Percentiles rank a stretch among this genome's conserved stretches.
These are phyloP conservation scores for Nannospalax galili DNA, from an alignment of 2,113 vertebrate genomes.

Conservation along the genomic window DNA sequence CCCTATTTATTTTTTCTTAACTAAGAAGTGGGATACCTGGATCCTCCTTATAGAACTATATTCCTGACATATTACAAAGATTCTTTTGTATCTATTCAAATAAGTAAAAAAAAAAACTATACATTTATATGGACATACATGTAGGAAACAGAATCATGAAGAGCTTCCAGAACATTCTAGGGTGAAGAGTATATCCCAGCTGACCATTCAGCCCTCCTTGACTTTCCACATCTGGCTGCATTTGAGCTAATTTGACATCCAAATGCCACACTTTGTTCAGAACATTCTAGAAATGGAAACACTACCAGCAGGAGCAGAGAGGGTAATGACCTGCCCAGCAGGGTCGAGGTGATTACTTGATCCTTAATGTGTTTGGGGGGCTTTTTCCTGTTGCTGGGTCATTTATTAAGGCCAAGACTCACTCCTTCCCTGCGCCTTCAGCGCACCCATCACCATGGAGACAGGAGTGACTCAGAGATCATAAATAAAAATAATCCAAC, in stretches of 20 bases:
- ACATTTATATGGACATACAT: neutral
- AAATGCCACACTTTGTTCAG: conserved; percentile 63
- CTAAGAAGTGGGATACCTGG: fast-evolving
- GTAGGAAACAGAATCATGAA: neutral
- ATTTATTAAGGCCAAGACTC: conserved; percentile 81
- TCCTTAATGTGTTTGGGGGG: conserved; percentile 67
- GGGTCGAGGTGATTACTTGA: conserved; percentile 75
- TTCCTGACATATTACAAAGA: neutral
- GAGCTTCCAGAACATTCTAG: fast-evolving
- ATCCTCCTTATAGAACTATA: fast-evolving
- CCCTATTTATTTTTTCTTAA: neutral
- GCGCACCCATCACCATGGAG: conserved; percentile 86
- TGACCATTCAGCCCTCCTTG: neutral
- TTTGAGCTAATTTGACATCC: neutral
- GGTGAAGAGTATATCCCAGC: neutral
- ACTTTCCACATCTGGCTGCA: neutral
- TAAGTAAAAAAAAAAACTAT: neutral
- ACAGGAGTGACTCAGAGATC: conserved; percentile 86
- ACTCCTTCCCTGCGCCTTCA: conserved; percentile 81
- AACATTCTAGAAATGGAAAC: conserved; percentile 68
- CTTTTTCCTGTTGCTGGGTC: conserved; percentile 76
- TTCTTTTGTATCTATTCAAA: neutral
- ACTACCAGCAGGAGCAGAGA: conserved; percentile 59
- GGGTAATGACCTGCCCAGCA: conserved; percentile 70
- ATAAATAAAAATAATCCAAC: conserved; percentile 89